These are phyloP conservation scores for Mayetiola destructor DNA, from an alignment of 2,888 invertebrate species.

Conservation along the genomic window DNA sequence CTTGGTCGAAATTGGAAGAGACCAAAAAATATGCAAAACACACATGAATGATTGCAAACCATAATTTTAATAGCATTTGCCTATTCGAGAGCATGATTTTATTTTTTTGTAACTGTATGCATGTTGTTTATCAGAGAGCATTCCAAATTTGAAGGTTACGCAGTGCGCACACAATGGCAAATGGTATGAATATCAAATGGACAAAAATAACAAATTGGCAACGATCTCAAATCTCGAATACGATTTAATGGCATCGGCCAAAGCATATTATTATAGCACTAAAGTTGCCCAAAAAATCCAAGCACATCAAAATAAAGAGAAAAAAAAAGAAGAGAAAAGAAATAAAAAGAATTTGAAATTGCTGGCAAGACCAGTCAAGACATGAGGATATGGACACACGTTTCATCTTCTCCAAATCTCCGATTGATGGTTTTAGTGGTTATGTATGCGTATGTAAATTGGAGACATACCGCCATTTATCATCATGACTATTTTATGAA, in stretches of 20 bases:
- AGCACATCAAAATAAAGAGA: not conserved
- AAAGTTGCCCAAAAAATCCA: not conserved
- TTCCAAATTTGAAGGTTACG: not conserved
- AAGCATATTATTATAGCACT: too few species aligned
- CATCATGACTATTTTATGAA: conserved; percentile 12
- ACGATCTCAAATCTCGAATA: not conserved
- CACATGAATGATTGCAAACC: conserved; percentile 8
- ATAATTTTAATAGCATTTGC: not conserved
- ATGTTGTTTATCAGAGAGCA: not conserved
- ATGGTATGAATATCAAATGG: not conserved
- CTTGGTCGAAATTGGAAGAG: too few species aligned
- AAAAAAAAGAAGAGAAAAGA: not conserved
- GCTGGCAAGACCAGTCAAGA: not conserved
- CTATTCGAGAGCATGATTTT: not conserved
- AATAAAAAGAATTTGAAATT: not conserved
- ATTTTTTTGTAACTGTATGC: not conserved
- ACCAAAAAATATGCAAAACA: too few species aligned
- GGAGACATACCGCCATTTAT: conserved; percentile 10
- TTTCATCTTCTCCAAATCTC: too few species aligned
- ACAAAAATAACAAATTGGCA: not conserved
- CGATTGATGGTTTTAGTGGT: too few species aligned
- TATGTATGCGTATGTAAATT: too few species aligned
- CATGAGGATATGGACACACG: not conserved
- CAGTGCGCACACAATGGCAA: not conserved
- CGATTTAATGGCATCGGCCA: not conserved